Percentiles rank a stretch among this genome's conserved stretches.
Evolutionary conservation across 2,888 invertebrate species (phyloP).

Genomic region (Quadriops clusia): DNA sequence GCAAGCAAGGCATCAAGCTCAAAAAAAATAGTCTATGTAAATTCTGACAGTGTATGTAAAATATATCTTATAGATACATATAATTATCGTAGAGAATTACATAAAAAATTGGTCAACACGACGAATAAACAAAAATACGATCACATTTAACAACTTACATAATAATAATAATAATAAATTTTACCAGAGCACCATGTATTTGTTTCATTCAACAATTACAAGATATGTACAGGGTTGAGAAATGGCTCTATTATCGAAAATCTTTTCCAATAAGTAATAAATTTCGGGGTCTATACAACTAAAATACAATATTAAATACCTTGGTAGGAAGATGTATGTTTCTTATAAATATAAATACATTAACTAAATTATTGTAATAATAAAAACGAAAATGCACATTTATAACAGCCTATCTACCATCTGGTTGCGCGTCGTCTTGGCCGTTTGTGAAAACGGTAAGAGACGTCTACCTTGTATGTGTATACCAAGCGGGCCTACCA

Average conservation of each 20-base stretch:
- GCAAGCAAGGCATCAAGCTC: slow-evolving; percentile 36
- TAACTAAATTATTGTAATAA: slow-evolving; percentile 8
- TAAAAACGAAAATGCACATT: slow-evolving; percentile 26
- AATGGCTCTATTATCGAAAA: slow-evolving; percentile 15
- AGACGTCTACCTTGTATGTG: slow-evolving; percentile 25
- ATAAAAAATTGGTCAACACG: slow-evolving; percentile 27
- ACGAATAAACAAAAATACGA: slow-evolving; percentile 25
- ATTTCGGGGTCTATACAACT: slow-evolving; percentile 26
- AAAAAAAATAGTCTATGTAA: slow-evolving; percentile 29
- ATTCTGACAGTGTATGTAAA: slow-evolving; percentile 24
- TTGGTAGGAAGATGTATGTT: slow-evolving; percentile 38
- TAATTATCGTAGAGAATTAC: slow-evolving; percentile 13
- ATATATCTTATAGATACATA: slow-evolving; percentile 19
- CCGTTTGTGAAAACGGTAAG: slow-evolving; percentile 34
- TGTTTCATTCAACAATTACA: slow-evolving; percentile 18
- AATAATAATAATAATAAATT: slow-evolving; percentile 18
- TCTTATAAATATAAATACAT: slow-evolving; percentile 25
- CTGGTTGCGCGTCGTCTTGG: slow-evolving; percentile 27
- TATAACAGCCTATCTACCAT: slow-evolving; percentile 33
- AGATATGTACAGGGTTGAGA: slow-evolving; percentile 16
- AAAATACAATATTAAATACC: slow-evolving; percentile 32
- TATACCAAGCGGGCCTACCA: slow-evolving; percentile 27
- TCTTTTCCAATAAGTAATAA: slow-evolving; percentile 18
- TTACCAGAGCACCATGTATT: slow-evolving; percentile 34
- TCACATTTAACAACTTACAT: slow-evolving; percentile 35